These are phyloP conservation scores for Pediacus dermestoides DNA, from an alignment of 2,888 invertebrate species.

Conservation along the genomic window DNA sequence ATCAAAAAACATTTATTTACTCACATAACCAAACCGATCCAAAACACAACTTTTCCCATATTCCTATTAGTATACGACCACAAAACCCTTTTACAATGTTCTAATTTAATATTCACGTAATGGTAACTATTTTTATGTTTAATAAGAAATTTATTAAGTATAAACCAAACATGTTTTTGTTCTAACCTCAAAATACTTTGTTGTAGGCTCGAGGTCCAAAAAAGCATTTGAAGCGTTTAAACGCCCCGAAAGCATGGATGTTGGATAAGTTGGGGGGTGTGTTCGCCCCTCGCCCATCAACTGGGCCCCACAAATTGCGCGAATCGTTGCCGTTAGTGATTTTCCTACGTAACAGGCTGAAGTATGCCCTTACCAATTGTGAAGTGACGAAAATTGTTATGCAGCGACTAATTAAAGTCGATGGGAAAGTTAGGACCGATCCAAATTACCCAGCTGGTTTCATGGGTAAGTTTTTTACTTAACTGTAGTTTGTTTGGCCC, in stretches of 20 bases:
- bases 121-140: no score
- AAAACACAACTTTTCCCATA: no score
- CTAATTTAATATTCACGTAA: no score
- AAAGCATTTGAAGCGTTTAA: constrained; percentile 98
- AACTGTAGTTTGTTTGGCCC: constrained; percentile 33
- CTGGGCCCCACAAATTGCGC: constrained; percentile 96
- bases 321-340: constrained; percentile 96
- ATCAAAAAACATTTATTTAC: constrained; percentile 7
- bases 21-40: constrained; percentile 9
- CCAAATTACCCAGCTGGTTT: constrained; percentile 97
- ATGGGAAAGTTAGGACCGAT: constrained; percentile 97
- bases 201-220: constrained; percentile 95
- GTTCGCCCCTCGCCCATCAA: constrained; percentile 95
- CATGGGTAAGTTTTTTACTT: constrained; percentile 76
- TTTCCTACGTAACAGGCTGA: constrained; percentile 94
- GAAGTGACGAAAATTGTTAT: constrained; percentile 98
- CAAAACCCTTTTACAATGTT: no score
- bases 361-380: constrained; percentile 94
- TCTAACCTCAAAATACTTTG: constrained; percentile 13
- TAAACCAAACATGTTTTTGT: background rate
- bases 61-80: no score
- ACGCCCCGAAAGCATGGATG: constrained; percentile 99
- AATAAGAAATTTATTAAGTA: no score
- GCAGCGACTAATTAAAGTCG: constrained; percentile 97
- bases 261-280: constrained; percentile 98